Conservation (phyloP, 2,113 vertebrate species). For the Grus americana region DNA sequence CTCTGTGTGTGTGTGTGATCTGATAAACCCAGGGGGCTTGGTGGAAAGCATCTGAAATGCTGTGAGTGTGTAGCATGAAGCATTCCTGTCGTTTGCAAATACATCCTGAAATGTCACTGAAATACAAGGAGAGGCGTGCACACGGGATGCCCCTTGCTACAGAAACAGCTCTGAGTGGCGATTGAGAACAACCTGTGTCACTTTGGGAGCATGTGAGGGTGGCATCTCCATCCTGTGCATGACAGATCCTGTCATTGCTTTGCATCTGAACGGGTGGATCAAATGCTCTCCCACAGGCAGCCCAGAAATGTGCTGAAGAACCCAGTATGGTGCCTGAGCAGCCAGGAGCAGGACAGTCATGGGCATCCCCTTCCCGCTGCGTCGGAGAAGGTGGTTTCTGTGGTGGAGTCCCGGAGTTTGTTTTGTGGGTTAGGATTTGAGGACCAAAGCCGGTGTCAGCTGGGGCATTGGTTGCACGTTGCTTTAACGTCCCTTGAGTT, state of each 20-base stretch:
- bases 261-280: rapidly evolving
- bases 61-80: rapidly evolving
- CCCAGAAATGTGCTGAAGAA: neutral
- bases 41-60: neutral
- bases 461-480: neutral
- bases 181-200: neutral
- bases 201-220: rapidly evolving
- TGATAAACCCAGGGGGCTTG: neutral
- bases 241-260: neutral
- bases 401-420: rapidly evolving
- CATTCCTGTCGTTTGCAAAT: neutral
- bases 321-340: neutral
- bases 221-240: rapidly evolving
- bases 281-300: neutral
- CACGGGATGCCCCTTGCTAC: neutral
- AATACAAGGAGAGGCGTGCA: rapidly evolving
- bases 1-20: too few species aligned
- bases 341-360: rapidly evolving
- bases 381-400: neutral
- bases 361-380: rapidly evolving
- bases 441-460: neutral
- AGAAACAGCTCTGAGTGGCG: neutral
- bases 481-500: neutral
- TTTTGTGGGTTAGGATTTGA: neutral
- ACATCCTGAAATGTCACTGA: rapidly evolving